Evolutionary conservation across 2,113 vertebrate genomes (phyloP).

Genomic region (Pica pica): DNA sequence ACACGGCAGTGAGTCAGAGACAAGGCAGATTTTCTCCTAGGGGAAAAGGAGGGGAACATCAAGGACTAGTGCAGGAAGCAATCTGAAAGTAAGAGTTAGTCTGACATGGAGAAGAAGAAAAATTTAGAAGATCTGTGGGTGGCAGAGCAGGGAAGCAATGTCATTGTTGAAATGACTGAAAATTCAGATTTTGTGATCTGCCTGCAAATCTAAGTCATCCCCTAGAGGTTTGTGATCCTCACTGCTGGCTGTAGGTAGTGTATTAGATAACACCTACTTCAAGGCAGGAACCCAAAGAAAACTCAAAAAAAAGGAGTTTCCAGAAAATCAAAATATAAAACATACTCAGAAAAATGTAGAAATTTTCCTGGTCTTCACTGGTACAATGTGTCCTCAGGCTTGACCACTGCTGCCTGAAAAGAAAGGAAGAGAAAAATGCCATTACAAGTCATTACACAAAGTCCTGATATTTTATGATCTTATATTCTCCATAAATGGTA

Average conservation of each 20-base stretch:
- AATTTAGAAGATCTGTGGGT: neutral
- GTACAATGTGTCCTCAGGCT: neutral
- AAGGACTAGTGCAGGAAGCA: neutral
- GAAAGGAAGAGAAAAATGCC: neutral
- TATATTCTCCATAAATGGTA: neutral
- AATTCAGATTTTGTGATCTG: neutral
- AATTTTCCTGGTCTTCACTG: neutral
- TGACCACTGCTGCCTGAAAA: neutral
- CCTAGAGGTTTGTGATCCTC: neutral
- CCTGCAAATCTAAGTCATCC: neutral
- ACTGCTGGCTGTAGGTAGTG: neutral
- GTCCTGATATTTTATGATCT: neutral
- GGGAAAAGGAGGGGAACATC: constrained; percentile 9
- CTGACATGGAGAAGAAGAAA: neutral
- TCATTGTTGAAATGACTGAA: neutral
- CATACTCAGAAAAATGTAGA: neutral
- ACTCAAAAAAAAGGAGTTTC: neutral
- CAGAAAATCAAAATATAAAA: neutral
- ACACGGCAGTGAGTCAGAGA: neutral
- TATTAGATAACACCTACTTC: neutral
- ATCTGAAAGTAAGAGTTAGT: neutral
- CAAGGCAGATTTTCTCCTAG: neutral
- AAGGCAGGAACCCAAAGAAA: neutral
- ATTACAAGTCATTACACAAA: neutral
- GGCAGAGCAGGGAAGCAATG: neutral